Evolutionary conservation across 2,888 invertebrate genomes (phyloP), one percentile per base, ranked within the genome.

Genomic region (Eulithis testata): DNA sequence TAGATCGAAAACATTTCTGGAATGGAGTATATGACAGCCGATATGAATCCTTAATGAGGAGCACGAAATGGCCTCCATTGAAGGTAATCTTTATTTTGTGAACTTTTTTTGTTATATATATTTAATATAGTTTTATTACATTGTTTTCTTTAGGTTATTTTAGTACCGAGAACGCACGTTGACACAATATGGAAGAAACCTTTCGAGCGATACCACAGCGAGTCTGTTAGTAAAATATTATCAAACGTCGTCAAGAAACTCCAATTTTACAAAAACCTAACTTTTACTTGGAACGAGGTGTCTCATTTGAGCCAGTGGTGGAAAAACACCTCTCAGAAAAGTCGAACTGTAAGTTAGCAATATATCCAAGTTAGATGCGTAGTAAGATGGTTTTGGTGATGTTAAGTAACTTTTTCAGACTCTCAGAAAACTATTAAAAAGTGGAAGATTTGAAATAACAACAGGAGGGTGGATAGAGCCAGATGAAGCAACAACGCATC

Each of bases 381-480:
- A 31, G 21, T 31, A 6, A 31, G 6, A 5, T 31, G 31, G 3
- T 31, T 31, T 31, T 31, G 6, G 31, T 31, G 6, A 31, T 31
- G 5, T 31, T 31, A 6, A 31, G 31, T 31, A 31, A 31, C 12
- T 54, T 51, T 72, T 66, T n/a, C 78, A 95, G 88, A 95, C 96
- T 0, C 94, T 98, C 2, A 95, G 95, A 76, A 95, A 95, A 69
- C 90, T 98, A 65, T 93, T 98, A 21, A 94, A 96, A 69, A 95
- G 95, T 31, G 98, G 97, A 2, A 94, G 97, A 60, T 90, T 98
- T 65, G 98, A 98, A 90, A 96, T 98, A 76, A 96, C 97, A 47
- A 98, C 98, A 0, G 98, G 98, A 3, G 97, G 97, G 8, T 98
- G 98, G 98, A 98, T 98, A 3, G 98, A 98, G 97, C 96, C 98